Evolutionary conservation across 2,797 vertebrate species (phyloP).

Genomic region (Acanthiza pusilla): DNA sequence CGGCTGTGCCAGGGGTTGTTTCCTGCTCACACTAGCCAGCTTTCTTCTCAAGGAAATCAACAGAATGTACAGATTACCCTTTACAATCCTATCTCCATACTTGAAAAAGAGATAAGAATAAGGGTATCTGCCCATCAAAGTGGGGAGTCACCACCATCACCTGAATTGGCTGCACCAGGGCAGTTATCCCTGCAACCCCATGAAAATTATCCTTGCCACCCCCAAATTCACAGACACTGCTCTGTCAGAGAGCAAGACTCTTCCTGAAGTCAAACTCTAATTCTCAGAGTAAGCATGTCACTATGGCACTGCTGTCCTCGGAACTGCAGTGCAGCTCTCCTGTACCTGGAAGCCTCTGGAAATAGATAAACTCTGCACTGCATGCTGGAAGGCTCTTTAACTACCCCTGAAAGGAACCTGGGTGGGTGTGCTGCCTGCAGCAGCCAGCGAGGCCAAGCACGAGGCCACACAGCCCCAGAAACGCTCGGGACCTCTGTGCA

Average conservation of each 20-base stretch:
- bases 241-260: not conserved
- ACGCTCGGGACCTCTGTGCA: fast-evolving
- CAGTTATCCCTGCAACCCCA: not conserved
- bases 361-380: not conserved
- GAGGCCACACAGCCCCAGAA: fast-evolving
- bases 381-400: not conserved
- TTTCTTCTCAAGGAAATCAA: not conserved
- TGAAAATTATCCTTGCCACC: not conserved
- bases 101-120: not conserved
- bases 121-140: not conserved
- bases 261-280: not conserved
- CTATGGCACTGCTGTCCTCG: fast-evolving
- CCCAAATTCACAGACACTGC: not conserved
- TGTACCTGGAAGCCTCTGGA: not conserved
- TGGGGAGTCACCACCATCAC: not conserved
- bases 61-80: not conserved
- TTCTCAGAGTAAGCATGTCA: not conserved
- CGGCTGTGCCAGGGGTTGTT: not conserved
- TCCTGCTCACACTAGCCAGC: not conserved
- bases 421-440: not conserved
- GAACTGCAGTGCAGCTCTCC: not conserved
- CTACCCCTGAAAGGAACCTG: not conserved
- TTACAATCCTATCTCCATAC: not conserved
- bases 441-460: not conserved
- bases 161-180: not conserved